Percentiles rank a stretch among this genome's conserved stretches.
These are phyloP conservation scores for Prietella phreatophila DNA, from an alignment of 2,113 vertebrate species.

Conservation along the genomic window DNA sequence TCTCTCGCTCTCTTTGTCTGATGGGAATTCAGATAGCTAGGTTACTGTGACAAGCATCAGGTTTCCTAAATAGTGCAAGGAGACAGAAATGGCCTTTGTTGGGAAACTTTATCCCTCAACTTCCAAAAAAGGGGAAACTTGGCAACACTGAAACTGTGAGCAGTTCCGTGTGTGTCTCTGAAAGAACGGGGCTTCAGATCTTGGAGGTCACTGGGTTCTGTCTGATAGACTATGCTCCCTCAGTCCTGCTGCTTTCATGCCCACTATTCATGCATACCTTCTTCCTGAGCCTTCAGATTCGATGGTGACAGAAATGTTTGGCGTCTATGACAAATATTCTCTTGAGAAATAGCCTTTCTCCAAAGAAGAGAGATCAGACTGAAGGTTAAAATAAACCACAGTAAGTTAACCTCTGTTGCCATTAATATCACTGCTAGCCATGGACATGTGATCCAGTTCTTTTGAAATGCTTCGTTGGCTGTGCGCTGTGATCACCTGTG, in stretches of 20 bases:
- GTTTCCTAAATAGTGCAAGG: slow-evolving; percentile 80
- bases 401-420: slow-evolving; percentile 33
- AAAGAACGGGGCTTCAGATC: slow-evolving; percentile 38
- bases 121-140: slow-evolving; percentile 77
- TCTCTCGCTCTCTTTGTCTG: slow-evolving; percentile 37
- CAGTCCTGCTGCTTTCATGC: slow-evolving; percentile 28
- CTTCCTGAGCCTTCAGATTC: background rate
- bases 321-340: slow-evolving; percentile 25
- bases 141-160: slow-evolving; percentile 72
- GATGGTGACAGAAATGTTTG: slow-evolving; percentile 28
- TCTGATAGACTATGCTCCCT: slow-evolving; percentile 47
- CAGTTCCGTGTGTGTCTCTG: slow-evolving; percentile 55
- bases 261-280: slow-evolving; percentile 37
- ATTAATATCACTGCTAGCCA: slow-evolving; percentile 38
- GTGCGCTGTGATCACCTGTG: slow-evolving; percentile 61
- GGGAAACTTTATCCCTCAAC: slow-evolving; percentile 91
- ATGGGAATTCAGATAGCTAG: slow-evolving; percentile 53
- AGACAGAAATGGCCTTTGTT: slow-evolving; percentile 90
- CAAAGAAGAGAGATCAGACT: background rate
- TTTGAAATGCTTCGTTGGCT: slow-evolving; percentile 47
- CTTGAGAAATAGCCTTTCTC: slow-evolving; percentile 9
- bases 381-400: slow-evolving; percentile 30
- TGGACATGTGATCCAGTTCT: slow-evolving; percentile 56
- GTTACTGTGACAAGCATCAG: slow-evolving; percentile 81
- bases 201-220: slow-evolving; percentile 51